Base-by-base conservation (phyloP, 1,140 invertebrate species). In the Zaprionus tsacasi region DNA sequence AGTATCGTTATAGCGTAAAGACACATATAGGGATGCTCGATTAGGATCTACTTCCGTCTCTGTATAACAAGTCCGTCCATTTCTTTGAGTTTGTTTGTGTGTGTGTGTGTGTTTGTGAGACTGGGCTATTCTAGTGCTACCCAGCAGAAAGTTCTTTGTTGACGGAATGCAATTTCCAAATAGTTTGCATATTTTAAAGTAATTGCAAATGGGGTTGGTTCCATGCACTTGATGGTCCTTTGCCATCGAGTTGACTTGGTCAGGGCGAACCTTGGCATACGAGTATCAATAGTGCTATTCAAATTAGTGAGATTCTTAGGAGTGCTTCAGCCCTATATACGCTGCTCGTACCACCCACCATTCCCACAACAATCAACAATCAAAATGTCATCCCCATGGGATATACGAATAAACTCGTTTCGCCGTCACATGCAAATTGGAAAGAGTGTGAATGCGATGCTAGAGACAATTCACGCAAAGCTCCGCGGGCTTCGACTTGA, bases 171-270 rank as follows among this genome's bases (percentile, higher is more conserved):
- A 87, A 87, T 86, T 87, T 76, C 21, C 11, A 87, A 82, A 79
- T 86, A 69, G 78, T 77, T 86, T 77, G 79, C 82, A 82, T 87
- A 87, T 77, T 86, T 78, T 68, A 55, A 79, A 86, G 76, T 82
- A 86, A 86, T 79, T 87, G 82, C 69, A 76, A 79, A 70, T 72
- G 68, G 55, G 67, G 48, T 58, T 63, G 67, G 48, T 58, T 63
- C n/a, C 68, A 35, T 74, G 76, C 65, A 70, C 40, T 45, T 57
- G 50, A 68, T 54, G 48, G 59, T 33, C 48, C 57, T 58, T 72
- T 55, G 27, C 7, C n/a, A 71, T 65, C 27, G 17, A 13, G 52
- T 17, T 21, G 30, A 36, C 45, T 77, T 58, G 10, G n/a, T 5
- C 10, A 10, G 1, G 10, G 5, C 4, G 12, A 25, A 27, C 33